These are phyloP conservation scores for Cantharis rustica DNA, from an alignment of 2,888 invertebrate species.

Conservation along the genomic window DNA sequence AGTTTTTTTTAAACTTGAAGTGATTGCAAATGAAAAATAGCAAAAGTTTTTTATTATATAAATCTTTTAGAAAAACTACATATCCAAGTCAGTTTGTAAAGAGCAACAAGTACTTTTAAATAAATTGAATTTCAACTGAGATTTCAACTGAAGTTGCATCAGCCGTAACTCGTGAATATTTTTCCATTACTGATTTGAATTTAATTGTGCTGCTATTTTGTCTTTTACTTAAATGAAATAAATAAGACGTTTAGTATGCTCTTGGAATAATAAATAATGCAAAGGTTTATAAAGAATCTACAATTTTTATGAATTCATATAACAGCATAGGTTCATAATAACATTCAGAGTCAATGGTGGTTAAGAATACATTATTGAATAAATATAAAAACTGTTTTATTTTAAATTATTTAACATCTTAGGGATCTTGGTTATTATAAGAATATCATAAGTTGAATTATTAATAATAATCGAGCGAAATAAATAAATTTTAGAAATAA, in stretches of 20 bases:
- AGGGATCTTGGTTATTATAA: too few species aligned
- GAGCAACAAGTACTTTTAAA: slow-evolving; percentile 1
- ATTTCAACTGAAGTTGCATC: background rate
- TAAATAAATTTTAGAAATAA: too few species aligned
- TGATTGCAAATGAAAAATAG: background rate
- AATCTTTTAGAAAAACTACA: background rate
- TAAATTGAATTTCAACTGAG: background rate
- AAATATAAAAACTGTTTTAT: too few species aligned
- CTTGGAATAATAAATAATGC: background rate
- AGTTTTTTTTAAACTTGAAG: background rate
- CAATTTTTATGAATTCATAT: background rate
- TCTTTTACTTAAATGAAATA: background rate
- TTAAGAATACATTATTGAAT: too few species aligned
- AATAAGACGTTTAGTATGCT: background rate
- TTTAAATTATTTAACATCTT: too few species aligned
- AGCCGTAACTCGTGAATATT: background rate
- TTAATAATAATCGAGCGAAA: too few species aligned
- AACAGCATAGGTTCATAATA: background rate
- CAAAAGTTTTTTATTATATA: background rate
- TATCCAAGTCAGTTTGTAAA: background rate
- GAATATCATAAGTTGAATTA: too few species aligned
- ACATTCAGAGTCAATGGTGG: background rate
- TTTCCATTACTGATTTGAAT: background rate
- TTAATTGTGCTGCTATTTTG: background rate
- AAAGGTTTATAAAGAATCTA: background rate